phyloP scores from a whole-genome alignment of 2,113 vertebrate species.

The Neotragus moschatus region DNA sequence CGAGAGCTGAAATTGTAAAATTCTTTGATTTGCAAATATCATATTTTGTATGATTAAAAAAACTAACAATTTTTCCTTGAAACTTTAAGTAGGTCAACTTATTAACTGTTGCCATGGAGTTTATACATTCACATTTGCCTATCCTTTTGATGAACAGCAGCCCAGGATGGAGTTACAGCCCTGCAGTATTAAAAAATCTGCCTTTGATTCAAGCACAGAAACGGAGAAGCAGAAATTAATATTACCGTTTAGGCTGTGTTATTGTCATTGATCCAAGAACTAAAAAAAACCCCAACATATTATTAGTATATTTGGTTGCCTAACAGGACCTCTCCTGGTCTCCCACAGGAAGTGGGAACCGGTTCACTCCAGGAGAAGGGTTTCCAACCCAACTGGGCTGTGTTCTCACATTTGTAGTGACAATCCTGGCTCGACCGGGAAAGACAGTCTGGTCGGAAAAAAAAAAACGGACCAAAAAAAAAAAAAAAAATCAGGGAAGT shows the following conservation, averaged over 20 bases:
- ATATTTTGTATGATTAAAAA: not conserved
- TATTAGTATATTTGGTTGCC: not conserved
- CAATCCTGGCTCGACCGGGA: not conserved
- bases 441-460: not conserved
- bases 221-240: not conserved
- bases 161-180: not conserved
- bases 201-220: conserved; percentile 28
- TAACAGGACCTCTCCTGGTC: not conserved
- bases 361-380: not conserved
- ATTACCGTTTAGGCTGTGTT: not conserved
- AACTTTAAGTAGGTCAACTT: conserved; percentile 48
- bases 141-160: conserved; percentile 14
- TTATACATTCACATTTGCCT: not conserved
- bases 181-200: conserved; percentile 42
- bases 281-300: not conserved
- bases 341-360: not conserved
- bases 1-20: not conserved
- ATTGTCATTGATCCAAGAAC: not conserved
- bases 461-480: not conserved
- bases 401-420: not conserved
- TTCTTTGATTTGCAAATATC: conserved; percentile 27
- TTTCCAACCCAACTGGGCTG: not conserved
- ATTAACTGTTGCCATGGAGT: conserved; percentile 8
- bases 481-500: not conserved
- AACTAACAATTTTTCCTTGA: not conserved